Conservation (phyloP, 92 coral and sea anemone species). For the Phenganax marumi region DNA sequence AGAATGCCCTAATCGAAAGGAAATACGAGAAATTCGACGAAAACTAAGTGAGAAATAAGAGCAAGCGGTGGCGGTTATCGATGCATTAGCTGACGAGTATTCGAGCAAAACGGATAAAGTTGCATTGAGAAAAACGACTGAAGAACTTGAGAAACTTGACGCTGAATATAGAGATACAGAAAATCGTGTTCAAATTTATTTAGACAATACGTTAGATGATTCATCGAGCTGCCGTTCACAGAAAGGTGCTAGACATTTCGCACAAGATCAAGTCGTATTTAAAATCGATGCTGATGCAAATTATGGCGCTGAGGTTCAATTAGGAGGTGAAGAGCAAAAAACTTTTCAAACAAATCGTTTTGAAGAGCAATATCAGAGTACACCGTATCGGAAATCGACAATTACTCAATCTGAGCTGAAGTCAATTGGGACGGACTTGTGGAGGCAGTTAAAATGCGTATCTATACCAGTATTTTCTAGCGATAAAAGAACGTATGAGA, state of each 20-base stretch:
- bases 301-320: background rate
- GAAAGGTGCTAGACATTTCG: background rate
- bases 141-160: conserved; percentile 52
- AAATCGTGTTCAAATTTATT: conserved; percentile 56
- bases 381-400: too few relatives aligned
- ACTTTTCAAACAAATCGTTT: too few relatives aligned
- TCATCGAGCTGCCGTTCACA: conserved; percentile 34
- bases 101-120: conserved; percentile 39
- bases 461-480: too few relatives aligned
- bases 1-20: conserved; percentile 59
- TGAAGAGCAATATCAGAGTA: too few relatives aligned
- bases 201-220: conserved; percentile 53
- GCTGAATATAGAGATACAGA: conserved; percentile 49
- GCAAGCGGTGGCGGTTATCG: background rate
- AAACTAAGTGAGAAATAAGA: conserved; percentile 45
- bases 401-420: too few relatives aligned
- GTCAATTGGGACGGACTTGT: too few relatives aligned
- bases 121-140: conserved; percentile 27
- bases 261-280: background rate
- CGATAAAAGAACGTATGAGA: too few relatives aligned
- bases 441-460: too few relatives aligned
- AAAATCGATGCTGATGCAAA: background rate
- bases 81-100: background rate
- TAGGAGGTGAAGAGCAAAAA: background rate
- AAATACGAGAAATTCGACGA: conserved; percentile 40